Conservation (phyloP, 2,113 vertebrate genomes). For the Asarcornis scutulata region DNA sequence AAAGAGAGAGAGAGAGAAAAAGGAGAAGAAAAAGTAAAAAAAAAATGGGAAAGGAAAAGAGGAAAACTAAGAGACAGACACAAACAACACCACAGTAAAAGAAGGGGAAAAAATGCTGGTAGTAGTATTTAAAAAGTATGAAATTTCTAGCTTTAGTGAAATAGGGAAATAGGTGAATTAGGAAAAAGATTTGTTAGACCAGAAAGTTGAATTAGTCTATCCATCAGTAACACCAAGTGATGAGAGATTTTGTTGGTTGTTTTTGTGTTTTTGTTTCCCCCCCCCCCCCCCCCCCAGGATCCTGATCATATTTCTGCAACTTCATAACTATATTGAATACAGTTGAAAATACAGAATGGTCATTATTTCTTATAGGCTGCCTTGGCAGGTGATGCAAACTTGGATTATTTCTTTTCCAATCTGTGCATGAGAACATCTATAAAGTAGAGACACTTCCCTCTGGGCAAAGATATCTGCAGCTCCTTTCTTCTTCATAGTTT, state of each 20-base stretch:
- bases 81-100: constrained; percentile 13
- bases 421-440: not conserved
- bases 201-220: not conserved
- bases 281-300: not conserved
- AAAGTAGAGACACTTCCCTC: not conserved
- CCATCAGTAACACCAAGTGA: not conserved
- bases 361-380: not conserved
- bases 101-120: not conserved
- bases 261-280: not conserved
- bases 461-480: not conserved
- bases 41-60: not conserved
- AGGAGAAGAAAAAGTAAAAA: not conserved
- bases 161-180: not conserved
- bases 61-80: not conserved
- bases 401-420: not conserved
- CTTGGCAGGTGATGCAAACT: not conserved
- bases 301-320: not conserved
- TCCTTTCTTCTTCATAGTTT: not conserved
- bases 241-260: not conserved
- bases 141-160: not conserved
- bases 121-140: not conserved
- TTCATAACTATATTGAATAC: not conserved
- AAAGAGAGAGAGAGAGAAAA: too few relatives aligned
- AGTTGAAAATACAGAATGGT: not conserved
- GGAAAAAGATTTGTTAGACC: not conserved